phyloP scores from a whole-genome alignment of 2,797 vertebrate genomes.

The Silurus aristotelis region DNA sequence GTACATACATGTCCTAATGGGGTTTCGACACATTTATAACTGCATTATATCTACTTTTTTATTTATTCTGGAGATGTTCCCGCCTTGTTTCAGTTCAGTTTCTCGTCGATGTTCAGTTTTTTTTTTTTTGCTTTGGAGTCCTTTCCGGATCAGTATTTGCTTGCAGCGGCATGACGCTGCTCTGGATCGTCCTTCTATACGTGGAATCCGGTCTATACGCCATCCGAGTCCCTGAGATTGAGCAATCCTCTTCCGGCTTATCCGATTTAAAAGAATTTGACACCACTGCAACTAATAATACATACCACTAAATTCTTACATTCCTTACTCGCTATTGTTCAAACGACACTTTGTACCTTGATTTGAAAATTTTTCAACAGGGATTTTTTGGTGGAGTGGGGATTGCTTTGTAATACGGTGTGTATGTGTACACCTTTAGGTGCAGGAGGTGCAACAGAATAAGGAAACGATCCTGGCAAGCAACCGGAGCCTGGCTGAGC shows the following conservation, averaged over 20 bases:
- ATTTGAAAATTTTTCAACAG: too few relatives aligned
- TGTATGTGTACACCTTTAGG: slow-evolving; percentile 67
- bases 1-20: neutral
- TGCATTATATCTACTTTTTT: too few relatives aligned
- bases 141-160: neutral
- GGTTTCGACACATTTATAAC: neutral
- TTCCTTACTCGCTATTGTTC: too few relatives aligned
- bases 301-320: too few relatives aligned
- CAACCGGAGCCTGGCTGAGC: slow-evolving; percentile 91
- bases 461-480: slow-evolving; percentile 88
- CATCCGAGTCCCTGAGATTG: neutral
- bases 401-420: neutral
- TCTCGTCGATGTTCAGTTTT: neutral
- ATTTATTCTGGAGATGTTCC: too few relatives aligned
- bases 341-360: too few relatives aligned
- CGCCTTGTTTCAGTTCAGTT: neutral
- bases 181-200: too few relatives aligned
- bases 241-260: neutral
- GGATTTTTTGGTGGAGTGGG: too few relatives aligned
- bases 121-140: neutral
- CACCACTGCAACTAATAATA: too few relatives aligned
- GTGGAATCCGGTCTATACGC: neutral
- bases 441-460: slow-evolving; percentile 87
- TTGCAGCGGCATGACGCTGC: neutral
- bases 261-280: neutral